These are phyloP conservation scores for Leptopterna dolabrata DNA, from an alignment of 2,888 invertebrate species.

Conservation along the genomic window DNA sequence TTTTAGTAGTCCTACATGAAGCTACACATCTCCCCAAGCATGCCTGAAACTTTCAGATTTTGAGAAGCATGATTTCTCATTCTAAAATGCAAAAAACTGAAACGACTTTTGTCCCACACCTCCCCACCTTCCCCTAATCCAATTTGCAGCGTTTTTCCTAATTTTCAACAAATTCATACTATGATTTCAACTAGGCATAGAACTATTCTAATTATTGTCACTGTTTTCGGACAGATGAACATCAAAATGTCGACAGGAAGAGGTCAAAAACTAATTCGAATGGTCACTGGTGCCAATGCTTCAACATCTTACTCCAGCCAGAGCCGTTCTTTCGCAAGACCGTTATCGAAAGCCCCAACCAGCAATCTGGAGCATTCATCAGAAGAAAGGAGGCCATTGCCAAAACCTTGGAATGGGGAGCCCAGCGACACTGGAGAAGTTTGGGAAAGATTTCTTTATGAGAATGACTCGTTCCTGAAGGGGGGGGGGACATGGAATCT, in stretches of 20 bases:
- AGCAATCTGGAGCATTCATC: background rate
- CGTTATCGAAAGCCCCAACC: background rate
- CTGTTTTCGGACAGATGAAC: background rate
- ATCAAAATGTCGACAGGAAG: slow-evolving; percentile 2
- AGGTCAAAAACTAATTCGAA: background rate
- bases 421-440: slow-evolving; percentile 4
- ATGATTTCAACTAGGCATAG: background rate
- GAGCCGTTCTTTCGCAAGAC: background rate
- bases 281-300: slow-evolving; percentile 6
- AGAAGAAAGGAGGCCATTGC: background rate
- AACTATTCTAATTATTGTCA: background rate
- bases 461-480: slow-evolving; percentile 11
- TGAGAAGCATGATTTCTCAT: too few species aligned
- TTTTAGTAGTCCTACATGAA: too few species aligned
- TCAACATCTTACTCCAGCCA: background rate
- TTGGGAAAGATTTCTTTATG: background rate
- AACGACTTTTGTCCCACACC: too few species aligned
- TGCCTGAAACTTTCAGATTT: too few species aligned
- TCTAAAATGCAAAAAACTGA: too few species aligned
- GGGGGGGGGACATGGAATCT: slow-evolving; percentile 3
- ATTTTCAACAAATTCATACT: too few species aligned
- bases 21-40: too few species aligned
- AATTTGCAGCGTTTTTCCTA: too few species aligned
- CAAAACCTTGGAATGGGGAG: slow-evolving; percentile 7
- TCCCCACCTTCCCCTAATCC: too few species aligned